Evolutionary conservation across 2,888 invertebrate genomes (phyloP).

Genomic region (Parnassius apollo): DNA sequence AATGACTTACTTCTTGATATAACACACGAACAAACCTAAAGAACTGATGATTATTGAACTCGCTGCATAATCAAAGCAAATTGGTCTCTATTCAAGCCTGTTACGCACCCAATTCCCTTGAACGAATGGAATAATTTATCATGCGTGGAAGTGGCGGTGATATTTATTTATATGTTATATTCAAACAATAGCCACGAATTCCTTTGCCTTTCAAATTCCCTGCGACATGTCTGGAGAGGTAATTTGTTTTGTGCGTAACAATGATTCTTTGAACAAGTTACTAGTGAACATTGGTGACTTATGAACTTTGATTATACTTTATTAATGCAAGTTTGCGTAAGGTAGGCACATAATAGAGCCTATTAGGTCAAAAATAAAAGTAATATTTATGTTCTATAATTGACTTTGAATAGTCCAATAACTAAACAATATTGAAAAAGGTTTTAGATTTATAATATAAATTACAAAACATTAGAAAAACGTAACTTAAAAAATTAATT

Average conservation of each 20-base stretch:
- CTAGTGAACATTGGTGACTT: no score
- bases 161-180: slow-evolving; percentile 10
- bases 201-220: slow-evolving; percentile 8
- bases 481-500: no score
- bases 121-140: slow-evolving; percentile 9
- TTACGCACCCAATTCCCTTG: not conserved
- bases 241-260: slow-evolving; percentile 1
- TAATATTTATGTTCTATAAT: no score
- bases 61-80: not conserved
- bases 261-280: no score
- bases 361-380: no score
- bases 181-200: slow-evolving; percentile 24
- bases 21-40: slow-evolving; percentile 9
- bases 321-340: no score
- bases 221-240: slow-evolving; percentile 10
- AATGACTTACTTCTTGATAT: slow-evolving; percentile 25
- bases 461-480: no score
- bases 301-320: no score
- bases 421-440: no score
- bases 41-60: slow-evolving; percentile 4
- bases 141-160: not conserved
- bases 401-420: no score
- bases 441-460: no score
- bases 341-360: no score
- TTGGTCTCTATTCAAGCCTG: not conserved